These are phyloP conservation scores for Copidosoma aretas DNA, from an alignment of 2,888 invertebrate species.

Conservation along the genomic window DNA sequence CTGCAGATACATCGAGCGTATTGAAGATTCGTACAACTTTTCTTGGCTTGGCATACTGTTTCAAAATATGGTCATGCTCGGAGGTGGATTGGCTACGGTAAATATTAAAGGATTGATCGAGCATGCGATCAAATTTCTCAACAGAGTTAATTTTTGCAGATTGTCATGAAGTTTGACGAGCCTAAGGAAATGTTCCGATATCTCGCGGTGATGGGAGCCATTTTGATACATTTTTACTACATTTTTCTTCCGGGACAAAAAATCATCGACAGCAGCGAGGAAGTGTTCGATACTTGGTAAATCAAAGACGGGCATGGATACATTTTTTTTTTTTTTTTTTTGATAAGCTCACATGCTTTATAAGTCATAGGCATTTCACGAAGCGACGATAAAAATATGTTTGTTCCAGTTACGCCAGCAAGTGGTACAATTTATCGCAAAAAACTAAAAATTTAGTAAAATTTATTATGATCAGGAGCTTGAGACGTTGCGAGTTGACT, in stretches of 20 bases:
- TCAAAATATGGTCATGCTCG: conserved; percentile 11
- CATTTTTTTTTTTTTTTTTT: no score
- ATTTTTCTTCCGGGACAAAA: conserved; percentile 27
- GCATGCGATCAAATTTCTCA: no score
- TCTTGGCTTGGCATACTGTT: conserved; percentile 8
- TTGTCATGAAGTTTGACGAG: not conserved
- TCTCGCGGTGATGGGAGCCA: not conserved
- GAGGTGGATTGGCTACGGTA: conserved; percentile 19
- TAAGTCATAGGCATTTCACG: no score
- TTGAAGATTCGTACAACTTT: conserved; percentile 19
- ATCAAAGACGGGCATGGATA: no score
- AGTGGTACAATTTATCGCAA: conserved; percentile 29
- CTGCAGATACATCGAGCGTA: conserved; percentile 7
- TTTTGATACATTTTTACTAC: conserved; percentile 26
- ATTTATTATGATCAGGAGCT: conserved; percentile 25
- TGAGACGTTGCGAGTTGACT: conserved; percentile 12
- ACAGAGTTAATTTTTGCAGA: no score
- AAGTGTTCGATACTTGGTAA: conserved; percentile 20
- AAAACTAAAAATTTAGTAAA: conserved; percentile 11
- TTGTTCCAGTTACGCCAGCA: conserved; percentile 19
- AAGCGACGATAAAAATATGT: no score
- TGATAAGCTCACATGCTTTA: no score
- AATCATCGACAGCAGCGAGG: conserved; percentile 22
- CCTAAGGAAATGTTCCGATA: not conserved
- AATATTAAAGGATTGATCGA: not conserved